Conservation (phyloP, 2,888 invertebrate species). For the Monochamus alternatus region DNA sequence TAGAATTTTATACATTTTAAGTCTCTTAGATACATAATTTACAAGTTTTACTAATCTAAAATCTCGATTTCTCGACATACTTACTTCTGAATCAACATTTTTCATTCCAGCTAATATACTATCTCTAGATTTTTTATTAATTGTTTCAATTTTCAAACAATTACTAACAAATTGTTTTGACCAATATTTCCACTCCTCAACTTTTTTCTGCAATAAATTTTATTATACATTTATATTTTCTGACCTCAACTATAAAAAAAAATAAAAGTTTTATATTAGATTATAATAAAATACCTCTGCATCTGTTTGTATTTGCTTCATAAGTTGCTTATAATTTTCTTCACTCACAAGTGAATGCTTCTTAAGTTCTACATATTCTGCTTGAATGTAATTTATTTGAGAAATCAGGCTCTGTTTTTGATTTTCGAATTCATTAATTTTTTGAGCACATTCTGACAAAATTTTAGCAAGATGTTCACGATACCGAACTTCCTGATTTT, state of each 20-base stretch:
- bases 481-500: slow-evolving; percentile 58
- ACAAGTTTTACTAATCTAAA: too few relatives aligned
- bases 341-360: slow-evolving; percentile 41
- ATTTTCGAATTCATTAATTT: slow-evolving; percentile 56
- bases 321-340: slow-evolving; percentile 44
- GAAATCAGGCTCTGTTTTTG: slow-evolving; percentile 53
- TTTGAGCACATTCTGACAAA: slow-evolving; percentile 58
- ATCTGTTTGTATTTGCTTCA: slow-evolving; percentile 49
- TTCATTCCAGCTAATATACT: slow-evolving; percentile 52
- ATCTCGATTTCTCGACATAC: too few relatives aligned
- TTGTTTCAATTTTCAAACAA: slow-evolving; percentile 56
- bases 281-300: slow-evolving; percentile 44
- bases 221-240: not conserved
- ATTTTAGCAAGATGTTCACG: slow-evolving; percentile 58
- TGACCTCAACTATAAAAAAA: not conserved
- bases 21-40: too few relatives aligned
- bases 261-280: slow-evolving; percentile 2
- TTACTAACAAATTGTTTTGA: slow-evolving; percentile 53
- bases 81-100: slow-evolving; percentile 55
- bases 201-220: slow-evolving; percentile 48
- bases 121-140: slow-evolving; percentile 53
- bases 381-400: slow-evolving; percentile 44
- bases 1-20: too few relatives aligned
- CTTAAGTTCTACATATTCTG: slow-evolving; percentile 52
- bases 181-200: slow-evolving; percentile 54